Conservation (phyloP, 2,888 invertebrate genomes). For the Trichogramma evanescens region DNA sequence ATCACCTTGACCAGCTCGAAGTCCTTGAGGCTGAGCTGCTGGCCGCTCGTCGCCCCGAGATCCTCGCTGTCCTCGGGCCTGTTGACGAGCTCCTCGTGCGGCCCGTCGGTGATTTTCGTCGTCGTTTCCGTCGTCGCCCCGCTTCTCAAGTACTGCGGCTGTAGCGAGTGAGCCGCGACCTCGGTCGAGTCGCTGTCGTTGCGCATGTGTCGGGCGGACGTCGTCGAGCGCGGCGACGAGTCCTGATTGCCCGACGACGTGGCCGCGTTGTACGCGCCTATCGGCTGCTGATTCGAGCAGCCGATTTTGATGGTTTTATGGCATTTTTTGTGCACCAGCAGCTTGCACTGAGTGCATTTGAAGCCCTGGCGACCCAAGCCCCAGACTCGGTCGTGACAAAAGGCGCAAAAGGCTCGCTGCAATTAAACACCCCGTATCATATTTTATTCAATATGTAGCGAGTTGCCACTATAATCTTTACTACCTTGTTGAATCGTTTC, state of each 20-base stretch:
- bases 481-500: constrained; percentile 95
- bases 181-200: constrained; percentile 80
- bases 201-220: constrained; percentile 57
- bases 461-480: constrained; percentile 39
- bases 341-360: constrained; percentile 97
- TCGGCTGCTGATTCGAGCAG: constrained; percentile 67
- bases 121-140: constrained; percentile 46
- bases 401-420: constrained; percentile 94
- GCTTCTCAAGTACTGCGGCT: constrained; percentile 59
- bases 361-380: constrained; percentile 98
- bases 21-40: constrained; percentile 89
- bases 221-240: constrained; percentile 29
- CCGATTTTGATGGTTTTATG: constrained; percentile 92
- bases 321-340: constrained; percentile 98
- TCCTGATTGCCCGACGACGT: constrained; percentile 20
- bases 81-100: constrained; percentile 21
- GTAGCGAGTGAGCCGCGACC: constrained; percentile 32
- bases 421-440: constrained; percentile 38
- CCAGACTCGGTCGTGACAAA: constrained; percentile 98
- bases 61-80: constrained; percentile 39
- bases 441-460: neutral
- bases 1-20: constrained; percentile 97
- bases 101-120: constrained; percentile 46
- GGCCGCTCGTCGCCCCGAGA: constrained; percentile 64
- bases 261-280: too few relatives aligned